Evolutionary conservation across 2,113 vertebrate genomes (phyloP), one percentile per base, ranked within the genome.

Genomic region (Balaenoptera acutorostrata): DNA sequence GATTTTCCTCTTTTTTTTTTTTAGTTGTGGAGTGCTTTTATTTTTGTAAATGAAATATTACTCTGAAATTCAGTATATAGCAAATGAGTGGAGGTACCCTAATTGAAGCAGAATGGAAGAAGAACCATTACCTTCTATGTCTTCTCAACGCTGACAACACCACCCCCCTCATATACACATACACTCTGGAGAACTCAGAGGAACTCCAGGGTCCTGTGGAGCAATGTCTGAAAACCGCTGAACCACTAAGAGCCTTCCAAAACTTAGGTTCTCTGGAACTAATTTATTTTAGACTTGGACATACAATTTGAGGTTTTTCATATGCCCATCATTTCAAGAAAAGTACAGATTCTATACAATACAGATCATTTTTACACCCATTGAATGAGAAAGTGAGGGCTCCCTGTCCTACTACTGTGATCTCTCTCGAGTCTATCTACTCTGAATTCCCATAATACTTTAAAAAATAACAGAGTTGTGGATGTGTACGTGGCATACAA

Each of bases 381-480:
- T 3, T 36, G 13, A 0, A 69, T 90, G 52, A 68, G 20, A 61
- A 90, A 91, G 18, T 49, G 46, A 59, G 12, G 59, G 6, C 33
- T 55, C 20, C 18, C 31, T 93, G 74, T 52, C 66, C 64, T 57
- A 20, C 17, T 92, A 44, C 33, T 92, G 29, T 85, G 36, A 86
- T 52, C 25, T 36, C 20, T 46, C 46, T 92, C 57, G 61, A 83
- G 25, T 88, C 5, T 78, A n/a, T 77, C 55, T 74, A 39, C 77
- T 66, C 25, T 88, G 63, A 97, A 78, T 10, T 88, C 20, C 21
- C 59, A 78, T n/a, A 72, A 12, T 77, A 82, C 21, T 52, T 97
- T 33, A 20, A 64, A 33, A 49, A 85, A 49, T 74, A 57, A 39
- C 15, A 29, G 25, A 21, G 69, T 87, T 87, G 75, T 84, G 9